Base-by-base conservation (phyloP, 1,140 invertebrate genomes). In the Euglossa dilemma region DNA sequence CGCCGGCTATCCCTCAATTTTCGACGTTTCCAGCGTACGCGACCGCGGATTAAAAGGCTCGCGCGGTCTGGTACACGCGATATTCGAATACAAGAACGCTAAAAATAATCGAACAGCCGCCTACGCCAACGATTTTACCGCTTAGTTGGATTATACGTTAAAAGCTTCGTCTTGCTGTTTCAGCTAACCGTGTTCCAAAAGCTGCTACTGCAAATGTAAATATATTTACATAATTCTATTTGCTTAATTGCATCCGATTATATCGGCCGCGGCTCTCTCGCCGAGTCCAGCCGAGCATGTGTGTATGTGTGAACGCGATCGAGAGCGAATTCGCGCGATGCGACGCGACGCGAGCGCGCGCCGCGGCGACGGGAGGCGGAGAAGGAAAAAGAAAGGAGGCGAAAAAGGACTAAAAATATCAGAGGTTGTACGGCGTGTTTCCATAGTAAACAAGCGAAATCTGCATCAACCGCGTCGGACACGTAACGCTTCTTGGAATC, bases 371-470 rank as follows among this genome's bases (percentile, higher is more conserved):
- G 36, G 18, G 20, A 12, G 54, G 14, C 18, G n/a, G 20, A 43
- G 59, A 18, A 45, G 43, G 9, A 80, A 61, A 56, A 6, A 14
- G 7, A 45, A 28, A n/a, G 63, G 63, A 50, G 18, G 20, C 16
- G 12, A 23, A 66, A 43, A 16, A 63, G 64, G 23, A 45, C 43
- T 57, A 67, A 81, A 67, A 81, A 54, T 64, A 75, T 18, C 7
- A 61, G 52, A 28, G 52, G n/a, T 54, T 57, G 50, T 64, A 66
- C 50, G 61, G 36, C 75, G 67, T 20, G 54, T 76, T 67, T 82
- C 80, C 80, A 66, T 75, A 57, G 54, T 69, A 66, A 82, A 76
- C 79, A 75, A 56, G 50, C 50, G 61, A 47, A 66, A 82, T 67
- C 63, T 66, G 72, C 64, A 59, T 76, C 70, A 36, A 20, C 3